phyloP scores from a whole-genome alignment of 2,888 invertebrate species.

The Synergus japonicus region DNA sequence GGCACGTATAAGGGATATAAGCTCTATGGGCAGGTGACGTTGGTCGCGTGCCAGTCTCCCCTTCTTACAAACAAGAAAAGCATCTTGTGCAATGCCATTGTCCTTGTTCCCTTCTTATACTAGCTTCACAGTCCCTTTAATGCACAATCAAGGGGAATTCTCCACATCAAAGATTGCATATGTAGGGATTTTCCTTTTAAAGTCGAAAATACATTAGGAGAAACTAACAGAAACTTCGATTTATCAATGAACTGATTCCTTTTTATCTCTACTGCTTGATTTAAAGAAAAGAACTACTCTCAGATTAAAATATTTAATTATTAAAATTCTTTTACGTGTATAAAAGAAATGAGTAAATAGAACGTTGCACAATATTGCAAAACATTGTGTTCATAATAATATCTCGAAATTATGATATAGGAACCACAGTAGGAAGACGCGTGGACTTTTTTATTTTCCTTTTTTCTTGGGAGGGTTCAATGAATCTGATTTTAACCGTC shows the following conservation, averaged over 20 bases:
- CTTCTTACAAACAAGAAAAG: slow-evolving; percentile 68
- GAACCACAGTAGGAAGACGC: not conserved
- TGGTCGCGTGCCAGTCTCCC: slow-evolving; percentile 76
- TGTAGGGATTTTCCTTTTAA: slow-evolving; percentile 54
- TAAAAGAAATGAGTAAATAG: too few relatives aligned
- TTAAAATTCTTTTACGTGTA: too few relatives aligned
- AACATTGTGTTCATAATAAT: too few relatives aligned
- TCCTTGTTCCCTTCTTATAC: slow-evolving; percentile 65
- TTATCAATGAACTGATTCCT: not conserved
- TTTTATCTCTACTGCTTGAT: not conserved
- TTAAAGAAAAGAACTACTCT: not conserved
- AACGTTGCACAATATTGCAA: not conserved
- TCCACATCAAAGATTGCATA: slow-evolving; percentile 54
- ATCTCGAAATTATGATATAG: not conserved
- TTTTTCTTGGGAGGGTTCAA: not conserved
- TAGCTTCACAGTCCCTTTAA: slow-evolving; percentile 69
- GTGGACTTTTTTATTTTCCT: not conserved
- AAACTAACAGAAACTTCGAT: not conserved
- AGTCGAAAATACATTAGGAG: not conserved
- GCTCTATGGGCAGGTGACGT: slow-evolving; percentile 73
- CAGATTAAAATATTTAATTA: not conserved
- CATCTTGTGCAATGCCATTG: slow-evolving; percentile 71
- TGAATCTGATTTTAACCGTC: slow-evolving; percentile 21
- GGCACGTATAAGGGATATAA: slow-evolving; percentile 63
- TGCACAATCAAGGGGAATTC: slow-evolving; percentile 56